phyloP scores from a whole-genome alignment of 2,888 invertebrate species.

The Poecilus cupreus region DNA sequence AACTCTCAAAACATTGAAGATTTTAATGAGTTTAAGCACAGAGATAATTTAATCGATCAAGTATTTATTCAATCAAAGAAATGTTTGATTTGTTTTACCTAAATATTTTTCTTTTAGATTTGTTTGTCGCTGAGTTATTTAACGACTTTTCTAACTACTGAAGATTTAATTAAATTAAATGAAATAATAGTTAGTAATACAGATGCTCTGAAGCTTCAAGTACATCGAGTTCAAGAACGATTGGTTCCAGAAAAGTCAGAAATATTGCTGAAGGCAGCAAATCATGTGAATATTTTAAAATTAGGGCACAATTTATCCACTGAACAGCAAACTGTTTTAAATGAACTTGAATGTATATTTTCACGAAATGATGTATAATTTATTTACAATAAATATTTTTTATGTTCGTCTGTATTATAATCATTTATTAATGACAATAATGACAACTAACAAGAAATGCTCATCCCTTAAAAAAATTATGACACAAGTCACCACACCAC shows the following conservation, averaged over 20 bases:
- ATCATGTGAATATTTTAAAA: constrained; percentile 62
- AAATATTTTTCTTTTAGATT: constrained; percentile 75
- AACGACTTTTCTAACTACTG: constrained; percentile 75
- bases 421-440: too few relatives aligned
- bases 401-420: background rate
- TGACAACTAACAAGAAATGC: too few relatives aligned
- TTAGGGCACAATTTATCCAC: background rate
- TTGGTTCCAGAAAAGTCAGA: constrained; percentile 72
- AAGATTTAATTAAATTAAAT: constrained; percentile 77
- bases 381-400: constrained; percentile 24
- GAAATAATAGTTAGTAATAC: constrained; percentile 74
- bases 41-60: constrained; percentile 90
- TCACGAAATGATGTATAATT: constrained; percentile 13
- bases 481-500: too few relatives aligned
- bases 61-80: constrained; percentile 69
- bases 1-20: constrained; percentile 86
- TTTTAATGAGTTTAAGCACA: constrained; percentile 89
- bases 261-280: constrained; percentile 67
- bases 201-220: constrained; percentile 69
- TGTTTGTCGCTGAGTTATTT: constrained; percentile 85
- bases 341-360: background rate
- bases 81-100: background rate
- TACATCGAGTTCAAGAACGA: constrained; percentile 70
- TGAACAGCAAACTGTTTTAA: background rate
- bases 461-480: too few relatives aligned